These are phyloP conservation scores for Psophia crepitans DNA, from an alignment of 2,113 vertebrate genomes.

Conservation along the genomic window DNA sequence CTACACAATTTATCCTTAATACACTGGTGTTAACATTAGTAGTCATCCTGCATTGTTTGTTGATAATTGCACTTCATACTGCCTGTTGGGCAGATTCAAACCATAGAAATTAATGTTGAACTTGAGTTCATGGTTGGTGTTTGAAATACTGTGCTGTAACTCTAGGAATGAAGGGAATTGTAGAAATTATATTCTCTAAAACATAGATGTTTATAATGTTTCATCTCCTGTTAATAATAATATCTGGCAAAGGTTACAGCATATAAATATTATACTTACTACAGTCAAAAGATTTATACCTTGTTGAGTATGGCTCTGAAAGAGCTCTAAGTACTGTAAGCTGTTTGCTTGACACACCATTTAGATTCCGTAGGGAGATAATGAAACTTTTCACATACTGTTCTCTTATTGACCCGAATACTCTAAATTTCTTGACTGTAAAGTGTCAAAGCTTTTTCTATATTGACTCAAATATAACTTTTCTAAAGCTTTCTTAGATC, in stretches of 20 bases:
- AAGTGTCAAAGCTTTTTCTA: background rate
- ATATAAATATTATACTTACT: slow-evolving; percentile 12
- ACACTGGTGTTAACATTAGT: background rate
- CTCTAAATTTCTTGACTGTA: background rate
- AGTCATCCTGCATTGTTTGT: background rate
- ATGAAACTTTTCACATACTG: background rate
- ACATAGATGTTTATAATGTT: background rate
- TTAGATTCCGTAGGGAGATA: background rate
- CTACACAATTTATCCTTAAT: background rate
- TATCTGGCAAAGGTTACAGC: background rate
- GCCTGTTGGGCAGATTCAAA: background rate
- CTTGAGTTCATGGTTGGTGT: background rate
- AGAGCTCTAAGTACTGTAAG: background rate
- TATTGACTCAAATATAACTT: background rate
- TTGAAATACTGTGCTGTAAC: background rate
- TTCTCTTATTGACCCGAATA: background rate
- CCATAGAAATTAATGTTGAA: background rate
- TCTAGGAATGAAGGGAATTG: background rate
- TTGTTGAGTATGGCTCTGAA: background rate
- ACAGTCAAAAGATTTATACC: background rate
- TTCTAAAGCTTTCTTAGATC: background rate
- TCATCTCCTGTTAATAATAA: background rate
- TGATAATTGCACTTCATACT: background rate
- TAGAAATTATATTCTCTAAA: background rate
- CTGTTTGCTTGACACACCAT: background rate